These are phyloP conservation scores for Pseudoatta argentina DNA, from an alignment of 1,140 invertebrate genomes.

Conservation along the genomic window DNA sequence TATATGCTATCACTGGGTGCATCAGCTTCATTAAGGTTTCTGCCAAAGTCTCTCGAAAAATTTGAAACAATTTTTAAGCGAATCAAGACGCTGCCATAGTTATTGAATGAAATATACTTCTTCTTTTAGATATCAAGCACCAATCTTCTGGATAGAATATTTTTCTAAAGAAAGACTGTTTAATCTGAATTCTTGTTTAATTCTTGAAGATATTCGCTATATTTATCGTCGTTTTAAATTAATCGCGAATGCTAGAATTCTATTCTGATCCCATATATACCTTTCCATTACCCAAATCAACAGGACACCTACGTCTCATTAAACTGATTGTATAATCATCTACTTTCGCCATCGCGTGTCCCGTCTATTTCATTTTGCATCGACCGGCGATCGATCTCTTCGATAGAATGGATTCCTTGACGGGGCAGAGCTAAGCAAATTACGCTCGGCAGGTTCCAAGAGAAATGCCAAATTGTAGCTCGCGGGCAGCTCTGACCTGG, in stretches of 20 bases:
- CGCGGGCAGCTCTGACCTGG: slow-evolving; percentile 74
- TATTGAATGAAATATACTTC: not conserved
- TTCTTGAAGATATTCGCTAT: not conserved
- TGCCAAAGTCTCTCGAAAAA: slow-evolving; percentile 7
- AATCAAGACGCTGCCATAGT: not conserved
- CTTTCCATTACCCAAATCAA: slow-evolving; percentile 19
- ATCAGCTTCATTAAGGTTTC: slow-evolving; percentile 65
- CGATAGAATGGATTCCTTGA: slow-evolving; percentile 52
- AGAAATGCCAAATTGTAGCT: slow-evolving; percentile 73
- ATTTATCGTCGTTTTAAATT: slow-evolving; percentile 7
- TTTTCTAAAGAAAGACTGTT: not conserved
- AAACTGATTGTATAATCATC: slow-evolving; percentile 82
- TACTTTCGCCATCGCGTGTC: slow-evolving; percentile 79
- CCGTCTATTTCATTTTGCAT: slow-evolving; percentile 20
- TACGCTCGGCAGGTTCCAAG: slow-evolving; percentile 45
- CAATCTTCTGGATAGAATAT: not conserved
- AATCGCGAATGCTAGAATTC: slow-evolving; percentile 3
- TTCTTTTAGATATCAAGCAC: not conserved
- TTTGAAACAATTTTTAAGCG: not conserved
- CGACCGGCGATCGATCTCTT: slow-evolving; percentile 15
- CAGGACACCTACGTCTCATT: slow-evolving; percentile 76
- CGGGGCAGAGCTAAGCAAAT: slow-evolving; percentile 56
- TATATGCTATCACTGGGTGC: slow-evolving; percentile 11
- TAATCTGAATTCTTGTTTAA: not conserved
- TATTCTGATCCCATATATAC: not conserved